Conservation (phyloP, 2,113 vertebrate species). For the Gorsachius goisagi region DNA sequence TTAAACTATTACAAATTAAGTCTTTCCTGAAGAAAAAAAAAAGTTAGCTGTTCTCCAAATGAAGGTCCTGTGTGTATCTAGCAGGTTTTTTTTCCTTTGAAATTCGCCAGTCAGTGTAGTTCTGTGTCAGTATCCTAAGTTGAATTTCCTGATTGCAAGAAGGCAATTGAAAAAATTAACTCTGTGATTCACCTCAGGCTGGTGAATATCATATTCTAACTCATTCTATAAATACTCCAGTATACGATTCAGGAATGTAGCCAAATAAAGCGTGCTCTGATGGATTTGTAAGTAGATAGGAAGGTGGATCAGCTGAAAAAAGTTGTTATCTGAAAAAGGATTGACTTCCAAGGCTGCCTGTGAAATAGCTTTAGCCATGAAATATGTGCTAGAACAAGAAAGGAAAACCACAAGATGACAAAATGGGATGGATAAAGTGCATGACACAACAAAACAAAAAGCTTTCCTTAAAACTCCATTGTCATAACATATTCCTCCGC, state of each 20-base stretch:
- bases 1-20: neutral
- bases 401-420: conserved; percentile 38
- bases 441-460: conserved; percentile 46
- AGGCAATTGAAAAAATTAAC: neutral
- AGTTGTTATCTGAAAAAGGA: conserved; percentile 31
- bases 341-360: conserved; percentile 31
- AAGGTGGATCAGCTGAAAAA: conserved; percentile 34
- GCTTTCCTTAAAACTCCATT: conserved; percentile 43
- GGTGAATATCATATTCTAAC: neutral
- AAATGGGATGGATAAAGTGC: conserved; percentile 41
- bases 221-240: conserved; percentile 3
- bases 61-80: neutral
- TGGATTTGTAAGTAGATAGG: neutral
- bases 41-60: neutral
- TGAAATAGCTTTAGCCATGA: conserved; percentile 31
- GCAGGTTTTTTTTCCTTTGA: neutral
- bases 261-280: neutral
- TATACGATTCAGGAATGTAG: neutral
- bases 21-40: neutral
- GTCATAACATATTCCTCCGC: conserved; percentile 39
- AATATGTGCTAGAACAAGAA: conserved; percentile 39
- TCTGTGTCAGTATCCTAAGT: neutral
- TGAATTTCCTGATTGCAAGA: neutral
- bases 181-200: neutral
- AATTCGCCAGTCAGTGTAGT: neutral